Conservation (phyloP, 2,797 vertebrate genomes). For the Bufotes viridis region DNA sequence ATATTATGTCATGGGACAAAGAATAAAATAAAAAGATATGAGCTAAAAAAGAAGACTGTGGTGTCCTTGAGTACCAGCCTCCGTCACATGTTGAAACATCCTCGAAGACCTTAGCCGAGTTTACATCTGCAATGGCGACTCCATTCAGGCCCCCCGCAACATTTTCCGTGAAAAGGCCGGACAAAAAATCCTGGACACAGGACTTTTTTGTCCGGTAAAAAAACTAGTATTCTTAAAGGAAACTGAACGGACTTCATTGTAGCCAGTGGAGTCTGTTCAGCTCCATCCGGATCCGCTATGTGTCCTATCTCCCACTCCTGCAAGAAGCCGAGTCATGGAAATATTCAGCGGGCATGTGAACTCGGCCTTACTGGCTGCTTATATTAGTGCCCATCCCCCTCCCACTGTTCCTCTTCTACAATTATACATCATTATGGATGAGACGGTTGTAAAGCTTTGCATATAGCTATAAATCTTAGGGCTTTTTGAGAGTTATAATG, state of each 20-base stretch:
- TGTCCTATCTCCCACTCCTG: no score
- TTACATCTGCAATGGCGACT: no score
- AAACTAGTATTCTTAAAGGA: no score
- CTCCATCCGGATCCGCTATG: no score
- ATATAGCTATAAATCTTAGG: slow-evolving; percentile 15
- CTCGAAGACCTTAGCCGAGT: background rate
- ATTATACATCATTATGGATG: slow-evolving; percentile 34
- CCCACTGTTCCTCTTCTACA: background rate
- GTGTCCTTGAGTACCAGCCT: background rate
- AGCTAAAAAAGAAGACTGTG: background rate
- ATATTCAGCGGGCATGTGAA: no score
- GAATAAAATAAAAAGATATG: background rate
- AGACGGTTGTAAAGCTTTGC: slow-evolving; percentile 7
- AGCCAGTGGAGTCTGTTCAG: no score
- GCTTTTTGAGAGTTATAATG: background rate
- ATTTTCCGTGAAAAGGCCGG: no score
- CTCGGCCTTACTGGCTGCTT: background rate
- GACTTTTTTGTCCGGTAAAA: no score
- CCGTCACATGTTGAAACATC: background rate
- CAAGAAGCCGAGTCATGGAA: no score
- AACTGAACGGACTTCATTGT: no score
- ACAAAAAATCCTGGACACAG: no score
- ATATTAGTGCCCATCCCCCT: background rate
- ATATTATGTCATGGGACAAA: background rate
- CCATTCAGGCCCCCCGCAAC: no score